Percentiles rank a stretch among this genome's conserved stretches.
phyloP scores from a whole-genome alignment of 2,113 vertebrate genomes.

The Picathartes gymnocephalus region DNA sequence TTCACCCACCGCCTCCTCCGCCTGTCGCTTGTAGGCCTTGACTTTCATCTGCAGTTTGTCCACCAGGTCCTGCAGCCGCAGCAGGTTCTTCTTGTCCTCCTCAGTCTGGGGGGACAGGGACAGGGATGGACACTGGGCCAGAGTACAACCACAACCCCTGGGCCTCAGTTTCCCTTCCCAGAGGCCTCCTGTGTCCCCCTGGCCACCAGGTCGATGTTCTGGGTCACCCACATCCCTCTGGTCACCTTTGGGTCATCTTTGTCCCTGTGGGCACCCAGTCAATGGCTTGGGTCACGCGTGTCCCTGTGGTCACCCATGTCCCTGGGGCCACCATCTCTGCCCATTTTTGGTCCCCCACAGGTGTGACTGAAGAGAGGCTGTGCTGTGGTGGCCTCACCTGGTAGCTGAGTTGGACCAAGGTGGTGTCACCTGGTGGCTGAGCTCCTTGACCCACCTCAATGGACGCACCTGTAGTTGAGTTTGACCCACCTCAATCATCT shows the following conservation, averaged over 20 bases:
- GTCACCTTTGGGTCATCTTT: background rate
- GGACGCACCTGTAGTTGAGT: too few relatives aligned
- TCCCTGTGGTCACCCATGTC: too few relatives aligned
- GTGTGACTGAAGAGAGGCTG: too few relatives aligned
- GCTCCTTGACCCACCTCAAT: background rate
- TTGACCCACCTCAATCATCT: background rate
- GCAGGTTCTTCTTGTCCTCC: slow-evolving; percentile 26
- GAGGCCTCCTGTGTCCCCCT: background rate
- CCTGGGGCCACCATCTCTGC: background rate
- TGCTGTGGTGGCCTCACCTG: background rate
- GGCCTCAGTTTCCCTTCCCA: background rate
- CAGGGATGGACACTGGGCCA: background rate
- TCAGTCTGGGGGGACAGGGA: background rate
- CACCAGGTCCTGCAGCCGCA: slow-evolving; percentile 25
- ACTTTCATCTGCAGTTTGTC: slow-evolving; percentile 32
- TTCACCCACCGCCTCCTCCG: background rate
- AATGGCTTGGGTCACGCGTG: too few relatives aligned
- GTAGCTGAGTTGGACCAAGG: too few relatives aligned
- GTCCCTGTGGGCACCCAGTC: background rate
- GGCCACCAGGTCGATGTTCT: background rate
- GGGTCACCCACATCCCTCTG: background rate
- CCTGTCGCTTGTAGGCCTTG: slow-evolving; percentile 25
- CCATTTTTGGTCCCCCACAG: too few relatives aligned
- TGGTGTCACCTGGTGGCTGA: background rate
- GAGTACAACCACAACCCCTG: background rate